Evolutionary conservation across 2,888 invertebrate species (phyloP), one percentile per base, ranked within the genome.

Genomic region (Vesta saturnalis): DNA sequence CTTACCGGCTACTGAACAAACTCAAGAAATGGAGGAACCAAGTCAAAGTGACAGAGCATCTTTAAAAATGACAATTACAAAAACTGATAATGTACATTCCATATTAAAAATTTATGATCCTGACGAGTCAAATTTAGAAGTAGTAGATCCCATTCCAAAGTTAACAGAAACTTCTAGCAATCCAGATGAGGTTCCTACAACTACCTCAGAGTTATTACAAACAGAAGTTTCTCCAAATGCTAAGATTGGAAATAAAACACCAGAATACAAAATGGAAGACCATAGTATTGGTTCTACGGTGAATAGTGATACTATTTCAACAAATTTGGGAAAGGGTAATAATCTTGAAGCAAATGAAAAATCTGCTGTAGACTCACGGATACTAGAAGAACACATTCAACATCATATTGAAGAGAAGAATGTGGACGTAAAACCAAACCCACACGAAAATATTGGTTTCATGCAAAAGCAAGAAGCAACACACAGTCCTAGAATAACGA

Each of bases 31-130:
- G 84, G 21, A 85, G 85, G 79, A 77, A 83, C 39, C 39, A 1
- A 39, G 39, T 58, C 73, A 78, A 71, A 73, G 70, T n/a, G 70
- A 58, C 54, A 79, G 79, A 65, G 79, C 78, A 22, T 77, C 79
- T 46, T 75, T 84, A 67, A 84, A 83, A 72, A 81, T 84, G 73
- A 84, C 83, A 1, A 84, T 84, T 57, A 83, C 83, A 1, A 84
- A 84, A 76, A 77, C 80, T 1, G 82, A 82, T 63, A 82, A 78
- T 46, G 78, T 76, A 72, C 82, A 82, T 76, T 83, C 83, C 15
- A 83, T 84, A 64, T 76, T 83, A 61, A 84, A 83, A 74, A 80
- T 84, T 21, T 83, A 78, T 67, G 80, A 81, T 72, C 79, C 83
- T 0, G 78, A 77, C 21, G 77, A 78, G 16, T 35, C 39, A 39